Base-by-base conservation (phyloP, 1,140 invertebrate species). In the Caerostris extrusa region DNA sequence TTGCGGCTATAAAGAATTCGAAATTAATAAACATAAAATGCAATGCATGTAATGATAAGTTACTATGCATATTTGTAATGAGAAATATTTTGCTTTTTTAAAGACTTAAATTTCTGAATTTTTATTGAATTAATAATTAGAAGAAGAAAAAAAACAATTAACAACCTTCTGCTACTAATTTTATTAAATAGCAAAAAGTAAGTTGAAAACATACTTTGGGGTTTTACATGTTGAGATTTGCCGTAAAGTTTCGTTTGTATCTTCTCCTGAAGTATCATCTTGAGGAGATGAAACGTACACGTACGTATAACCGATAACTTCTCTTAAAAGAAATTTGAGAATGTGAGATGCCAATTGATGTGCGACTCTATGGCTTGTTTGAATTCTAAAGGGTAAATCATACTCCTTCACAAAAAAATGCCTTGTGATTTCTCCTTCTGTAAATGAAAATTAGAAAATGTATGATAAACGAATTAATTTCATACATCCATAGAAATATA, bases 331-430 rank as follows among this genome's bases (percentile, higher is more conserved):
- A 67, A 97, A 97, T 93, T 96, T 96, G 94, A 97, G 97, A n/a
- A 98, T 96, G 85, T 97, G 95, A 1, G 97, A 97, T 50, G 96
- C 96, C 55, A 98, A 95, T 91, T 97, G 96, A 95, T 98, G 97
- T 0, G 97, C 97, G 5, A 97, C 95, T 82, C 97, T 96, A 12
- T 96, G 93, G 94, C 95, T 96, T 55, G 95, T 94, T 94, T 96
- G 96, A 53, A 96, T 77, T 57, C 96, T 95, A 55, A 96, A 95
- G 3, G 95, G 93, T 17, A 96, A 94, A 69, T 95, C 95, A n/a
- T 94, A 90, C 56, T 95, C 95, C 85, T 95, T 95, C 6, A 93
- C 92, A 81, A 56, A 93, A 93, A 93, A 93, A 64, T 89, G 85
- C 12, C 92, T 58, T 56, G 77, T 77, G 34, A 93, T 77, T 53